Base-by-base conservation (phyloP, 1,140 invertebrate species). In the Trichogramma pretiosum region DNA sequence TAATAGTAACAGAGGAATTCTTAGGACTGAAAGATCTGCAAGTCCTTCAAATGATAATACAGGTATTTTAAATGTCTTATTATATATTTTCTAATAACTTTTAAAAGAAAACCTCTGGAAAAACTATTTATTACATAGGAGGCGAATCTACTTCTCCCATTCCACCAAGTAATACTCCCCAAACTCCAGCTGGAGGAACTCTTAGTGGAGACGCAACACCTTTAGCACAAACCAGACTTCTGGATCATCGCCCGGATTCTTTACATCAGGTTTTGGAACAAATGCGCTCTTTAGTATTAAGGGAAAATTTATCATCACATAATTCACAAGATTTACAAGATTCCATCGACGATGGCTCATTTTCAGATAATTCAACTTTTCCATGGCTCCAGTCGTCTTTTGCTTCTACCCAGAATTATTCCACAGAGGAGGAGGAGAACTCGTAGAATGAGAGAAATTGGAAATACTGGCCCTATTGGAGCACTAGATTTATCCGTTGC, bases 91-190 rank as follows among this genome's bases (percentile, higher is more conserved):
- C n/a, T n/a, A n/a, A n/a, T 28, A 28, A 28, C 5, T 28, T 24
- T 46, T 36, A 11, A 46, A 38, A 35, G 26, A 39, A 24, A 2
- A 18, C 3, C 24, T 14, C n/a, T 38, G 19, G 34, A 18, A 34
- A 17, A 45, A 39, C 9, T 32, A 22, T 48, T 50, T 37, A 37
- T 50, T 58, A 30, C 28, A 58, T 53, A 24, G 64, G 60, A 32
- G 66, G 67, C 50, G 62, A 58, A 24, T 61, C 61, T 21, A 65
- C 55, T 54, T 69, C 63, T 10, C 67, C 71, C 11, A 61, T 70
- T 48, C 67, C 70, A 32, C 69, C 70, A 30, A 73, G 67, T 40
- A 74, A 74, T 44, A 74, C 71, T 19, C 72, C 71, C 4, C 71
- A 73, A 50, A 74, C 72, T 33, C 71, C 72, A 19, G 69, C 70